A percentile compares a stretch with the other conserved stretches of the same genome.
phyloP scores from a whole-genome alignment of 1,140 invertebrate species.

The Meloidogyne floridensis region DNA sequence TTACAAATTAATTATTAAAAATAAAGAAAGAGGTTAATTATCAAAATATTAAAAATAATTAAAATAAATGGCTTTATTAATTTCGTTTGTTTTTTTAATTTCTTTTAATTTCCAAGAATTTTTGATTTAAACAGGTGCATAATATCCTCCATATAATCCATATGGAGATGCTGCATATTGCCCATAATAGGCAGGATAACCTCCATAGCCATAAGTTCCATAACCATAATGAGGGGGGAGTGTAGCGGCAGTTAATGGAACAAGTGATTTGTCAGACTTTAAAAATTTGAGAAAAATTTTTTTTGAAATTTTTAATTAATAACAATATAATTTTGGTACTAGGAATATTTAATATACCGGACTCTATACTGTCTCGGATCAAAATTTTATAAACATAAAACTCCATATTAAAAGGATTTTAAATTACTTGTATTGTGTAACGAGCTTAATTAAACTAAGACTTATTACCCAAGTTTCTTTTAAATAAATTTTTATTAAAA shows the following conservation, averaged over 20 bases:
- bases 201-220: conserved; percentile 38
- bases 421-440: too few relatives aligned
- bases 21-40: neutral
- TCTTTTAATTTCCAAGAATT: neutral
- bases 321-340: neutral
- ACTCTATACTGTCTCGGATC: too few relatives aligned
- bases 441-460: too few relatives aligned
- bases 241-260: conserved; percentile 26
- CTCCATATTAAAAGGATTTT: too few relatives aligned
- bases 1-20: neutral
- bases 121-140: conserved; percentile 20
- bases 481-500: neutral
- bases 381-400: too few relatives aligned
- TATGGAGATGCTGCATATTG: conserved; percentile 27
- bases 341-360: neutral
- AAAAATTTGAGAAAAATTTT: neutral
- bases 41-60: neutral
- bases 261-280: conserved; percentile 44
- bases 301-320: conserved; percentile 3
- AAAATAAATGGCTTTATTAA: neutral
- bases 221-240: conserved; percentile 27
- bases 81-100: neutral
- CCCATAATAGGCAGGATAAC: conserved; percentile 43
- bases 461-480: neutral
- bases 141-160: conserved; percentile 32